Evolutionary conservation across 1,140 invertebrate species (phyloP), one percentile per base, ranked within the genome.

Genomic region (Meloidogyne exigua): DNA sequence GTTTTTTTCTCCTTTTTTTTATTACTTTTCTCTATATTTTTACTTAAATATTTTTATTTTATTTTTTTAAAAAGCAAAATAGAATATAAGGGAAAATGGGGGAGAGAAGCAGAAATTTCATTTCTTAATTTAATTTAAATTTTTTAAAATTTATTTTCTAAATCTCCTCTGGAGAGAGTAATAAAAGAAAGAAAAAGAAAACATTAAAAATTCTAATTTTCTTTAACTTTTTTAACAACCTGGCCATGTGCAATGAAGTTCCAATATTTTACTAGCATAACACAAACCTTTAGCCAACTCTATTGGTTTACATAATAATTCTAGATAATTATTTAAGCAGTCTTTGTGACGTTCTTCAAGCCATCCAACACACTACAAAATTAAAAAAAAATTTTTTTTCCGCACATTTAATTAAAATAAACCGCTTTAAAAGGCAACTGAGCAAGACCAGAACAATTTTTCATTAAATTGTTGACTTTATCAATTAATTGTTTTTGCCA

Each of bases 231-330:
- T n/a, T n/a, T 32, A 32, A 18, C 18, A 18, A n/a, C 49, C 49
- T 7, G 80, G 80, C 80, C 80, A 82, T 18, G 71, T 72, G 57
- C 80, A 82, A 21, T 84, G 78, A 28, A 81, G 32, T 49, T 62
- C 62, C 12, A 82, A 70, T 23, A 82, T 62, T 57, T 66, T 85
- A 32, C 72, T 81, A 26, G 66, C 23, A 36, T 83, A 68, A 64
- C 80, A 82, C 15, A 80, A 21, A 75, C 84, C 11, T 65, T 82
- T 73, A 42, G 69, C 32, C n/a, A 81, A 71, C 15, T 64, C 23
- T 65, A 81, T 82, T 21, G 80, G 80, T 28, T 49, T n/a, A 70
- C 80, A 81, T 23, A 81, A 18, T 36, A 75, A 64, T 62, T 81
- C 80, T 32, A 75, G 70, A 57, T 62, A 79, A 23, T 42, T 63